Percentiles rank a stretch among this genome's conserved stretches.
These are phyloP conservation scores for Tetramorium alpestre DNA, from an alignment of 1,140 invertebrate genomes.

Conservation along the genomic window DNA sequence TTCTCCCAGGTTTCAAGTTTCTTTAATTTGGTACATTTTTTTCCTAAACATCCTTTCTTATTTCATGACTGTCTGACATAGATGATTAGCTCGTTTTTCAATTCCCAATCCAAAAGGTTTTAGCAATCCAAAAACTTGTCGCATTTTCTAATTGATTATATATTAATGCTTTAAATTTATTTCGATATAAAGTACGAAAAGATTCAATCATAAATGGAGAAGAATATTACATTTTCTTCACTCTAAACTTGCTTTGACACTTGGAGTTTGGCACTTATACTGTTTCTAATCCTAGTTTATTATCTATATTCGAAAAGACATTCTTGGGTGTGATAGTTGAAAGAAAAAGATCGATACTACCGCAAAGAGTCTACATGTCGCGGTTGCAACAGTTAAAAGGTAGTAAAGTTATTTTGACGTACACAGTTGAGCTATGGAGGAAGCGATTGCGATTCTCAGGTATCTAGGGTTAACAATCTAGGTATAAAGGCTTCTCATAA, in stretches of 20 bases:
- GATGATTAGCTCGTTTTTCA: not conserved
- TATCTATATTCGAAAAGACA: not conserved
- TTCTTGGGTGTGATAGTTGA: not conserved
- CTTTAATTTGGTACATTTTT: not conserved
- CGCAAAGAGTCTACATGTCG: not conserved
- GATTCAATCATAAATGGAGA: not conserved
- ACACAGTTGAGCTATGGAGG: not conserved
- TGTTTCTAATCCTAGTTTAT: not conserved
- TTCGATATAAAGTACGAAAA: too few species aligned
- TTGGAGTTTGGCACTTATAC: not conserved
- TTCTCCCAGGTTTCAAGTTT: not conserved
- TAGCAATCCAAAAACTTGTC: not conserved
- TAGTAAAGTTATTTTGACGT: conserved; percentile 14
- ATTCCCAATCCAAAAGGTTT: not conserved
- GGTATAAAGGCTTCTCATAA: conserved; percentile 3
- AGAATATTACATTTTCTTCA: not conserved
- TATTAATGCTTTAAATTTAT: too few species aligned
- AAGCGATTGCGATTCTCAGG: conserved; percentile 11
- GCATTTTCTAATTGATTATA: too few species aligned
- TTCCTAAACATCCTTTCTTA: not conserved
- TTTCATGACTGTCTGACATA: not conserved
- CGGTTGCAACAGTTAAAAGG: not conserved
- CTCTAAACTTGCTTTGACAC: not conserved
- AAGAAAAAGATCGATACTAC: not conserved
- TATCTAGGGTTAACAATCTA: not conserved